Evolutionary conservation across 2,113 vertebrate species (phyloP), one percentile per base, ranked within the genome.

Genomic region (Grammomys dolichurus): DNA sequence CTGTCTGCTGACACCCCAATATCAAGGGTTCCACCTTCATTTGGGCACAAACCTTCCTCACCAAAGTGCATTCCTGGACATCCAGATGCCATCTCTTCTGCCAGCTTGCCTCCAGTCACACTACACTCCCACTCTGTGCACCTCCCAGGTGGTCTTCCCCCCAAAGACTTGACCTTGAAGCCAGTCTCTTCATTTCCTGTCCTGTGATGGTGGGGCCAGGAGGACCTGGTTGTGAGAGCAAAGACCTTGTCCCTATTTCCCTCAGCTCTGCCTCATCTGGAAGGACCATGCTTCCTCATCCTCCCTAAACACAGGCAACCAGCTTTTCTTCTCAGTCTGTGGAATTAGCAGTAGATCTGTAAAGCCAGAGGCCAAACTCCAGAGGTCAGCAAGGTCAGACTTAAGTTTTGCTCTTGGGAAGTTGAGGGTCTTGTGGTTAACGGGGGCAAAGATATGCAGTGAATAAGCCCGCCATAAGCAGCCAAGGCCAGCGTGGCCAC

Each of bases 61-160:
- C 16, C 14, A 11, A n/a, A 28, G 43, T 1, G 2, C 7, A 0
- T 22, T n/a, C 73, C 58, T 43, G 81, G 60, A 26, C 69, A 3
- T 7, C n/a, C 46, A 16, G 11, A 5, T 48, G 43, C n/a, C 22
- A 33, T 8, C 11, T 58, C 33, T 43, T 40, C 54, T 33, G 1
- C 65, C 46, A 69, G 72, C 7, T 31, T 9, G 51, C 9, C 58
- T 65, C 3, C 19, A 17, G 24, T 26, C 51, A 72, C 19, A 60
- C 69, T 13, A 0, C 0, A 3, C 2, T 36, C 36, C 16, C 65
- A 43, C 36, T 17, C 4, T 91, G 22, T 33, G 28, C 26, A 16
- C 58, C 26, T 7, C 14, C 31, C 17, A 1, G 3, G 19, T 19
- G 31, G n/a, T 14, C 7, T 60, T 80, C 72, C 24, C 36, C 9